These are phyloP conservation scores for Bemisia tabaci DNA, from an alignment of 1,140 invertebrate species.

Conservation along the genomic window DNA sequence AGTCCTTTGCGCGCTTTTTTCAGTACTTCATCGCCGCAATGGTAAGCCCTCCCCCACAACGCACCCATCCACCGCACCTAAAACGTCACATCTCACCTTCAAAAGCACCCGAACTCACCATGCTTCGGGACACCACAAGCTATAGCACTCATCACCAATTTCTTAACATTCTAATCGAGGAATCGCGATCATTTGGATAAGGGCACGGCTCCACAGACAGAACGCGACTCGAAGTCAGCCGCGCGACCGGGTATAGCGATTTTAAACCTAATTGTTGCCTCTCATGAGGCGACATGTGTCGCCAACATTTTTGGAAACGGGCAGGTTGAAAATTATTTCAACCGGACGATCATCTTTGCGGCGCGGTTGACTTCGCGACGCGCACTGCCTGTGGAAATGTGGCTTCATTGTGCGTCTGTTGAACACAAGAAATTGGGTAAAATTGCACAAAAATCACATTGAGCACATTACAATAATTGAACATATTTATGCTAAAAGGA, in stretches of 20 bases:
- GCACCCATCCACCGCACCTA: neutral
- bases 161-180: slow-evolving; percentile 2
- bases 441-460: no score
- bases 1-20: slow-evolving; percentile 38
- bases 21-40: slow-evolving; percentile 19
- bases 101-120: neutral
- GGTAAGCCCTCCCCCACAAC: slow-evolving; percentile 8
- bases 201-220: neutral
- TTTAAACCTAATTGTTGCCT: no score
- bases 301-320: no score
- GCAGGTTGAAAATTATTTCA: no score
- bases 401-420: no score
- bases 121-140: neutral
- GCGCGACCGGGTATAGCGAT: neutral
- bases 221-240: neutral
- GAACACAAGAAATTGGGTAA: no score
- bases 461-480: no score
- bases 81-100: neutral
- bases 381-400: no score
- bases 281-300: no score
- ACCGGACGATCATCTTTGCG: no score
- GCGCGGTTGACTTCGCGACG: no score
- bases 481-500: no score
- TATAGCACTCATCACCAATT: neutral
- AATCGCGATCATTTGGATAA: neutral